Evolutionary conservation across 2,888 invertebrate species (phyloP).

Genomic region (Dinocampus coccinellae): DNA sequence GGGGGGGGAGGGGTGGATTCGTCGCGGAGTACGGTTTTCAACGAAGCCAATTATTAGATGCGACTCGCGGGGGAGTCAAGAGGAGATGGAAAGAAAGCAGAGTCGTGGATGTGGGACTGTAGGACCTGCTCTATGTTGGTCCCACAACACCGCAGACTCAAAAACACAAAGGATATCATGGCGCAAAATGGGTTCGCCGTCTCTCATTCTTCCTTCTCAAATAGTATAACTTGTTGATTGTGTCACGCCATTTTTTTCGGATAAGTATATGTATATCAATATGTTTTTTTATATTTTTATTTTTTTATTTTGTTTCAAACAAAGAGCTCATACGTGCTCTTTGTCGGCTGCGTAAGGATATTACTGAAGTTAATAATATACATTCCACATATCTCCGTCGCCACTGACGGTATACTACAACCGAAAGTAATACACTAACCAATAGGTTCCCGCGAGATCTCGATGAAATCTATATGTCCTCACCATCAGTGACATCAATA

Average conservation of each 20-base stretch:
- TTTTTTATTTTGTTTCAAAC: background rate
- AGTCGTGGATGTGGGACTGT: constrained; percentile 6
- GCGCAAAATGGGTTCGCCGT: background rate
- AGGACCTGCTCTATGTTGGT: background rate
- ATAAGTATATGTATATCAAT: background rate
- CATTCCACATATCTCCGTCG: constrained; percentile 1
- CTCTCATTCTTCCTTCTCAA: background rate
- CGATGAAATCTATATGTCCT: too few relatives aligned
- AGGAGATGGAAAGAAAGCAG: constrained; percentile 36
- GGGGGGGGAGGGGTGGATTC: constrained; percentile 50
- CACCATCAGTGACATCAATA: background rate
- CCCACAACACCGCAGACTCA: constrained; percentile 20
- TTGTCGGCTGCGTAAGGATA: background rate
- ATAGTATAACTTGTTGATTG: background rate
- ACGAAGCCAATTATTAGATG: constrained; percentile 69
- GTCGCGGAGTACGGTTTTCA: constrained; percentile 69
- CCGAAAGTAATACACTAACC: background rate
- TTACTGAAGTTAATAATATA: constrained; percentile 4
- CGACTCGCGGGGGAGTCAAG: constrained; percentile 48
- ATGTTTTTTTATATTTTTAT: too few relatives aligned
- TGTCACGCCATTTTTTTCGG: background rate
- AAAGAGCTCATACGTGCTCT: background rate
- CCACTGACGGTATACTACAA: background rate
- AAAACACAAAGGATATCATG: constrained; percentile 31
- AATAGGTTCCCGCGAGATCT: background rate